phyloP scores from a whole-genome alignment of 2,888 invertebrate species.

The Germaria angustata region DNA sequence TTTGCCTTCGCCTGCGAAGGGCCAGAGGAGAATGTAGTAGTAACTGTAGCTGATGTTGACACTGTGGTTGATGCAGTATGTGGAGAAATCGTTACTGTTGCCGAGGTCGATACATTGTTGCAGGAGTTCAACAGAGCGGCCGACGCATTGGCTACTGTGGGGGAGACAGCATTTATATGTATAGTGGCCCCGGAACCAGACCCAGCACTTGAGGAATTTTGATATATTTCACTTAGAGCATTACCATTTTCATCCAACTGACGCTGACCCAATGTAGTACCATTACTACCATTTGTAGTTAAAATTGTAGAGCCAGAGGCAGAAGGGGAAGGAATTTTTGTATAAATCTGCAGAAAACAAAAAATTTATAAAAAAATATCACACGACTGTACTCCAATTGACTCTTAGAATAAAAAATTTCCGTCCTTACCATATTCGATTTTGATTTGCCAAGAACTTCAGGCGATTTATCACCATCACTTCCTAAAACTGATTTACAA shows the following conservation, averaged over 20 bases:
- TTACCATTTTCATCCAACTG: slow-evolving; percentile 91
- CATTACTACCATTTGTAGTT: slow-evolving; percentile 51
- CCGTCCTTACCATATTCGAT: slow-evolving; percentile 69
- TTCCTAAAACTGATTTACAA: slow-evolving; percentile 74
- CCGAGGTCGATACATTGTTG: slow-evolving; percentile 60
- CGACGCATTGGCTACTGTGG: slow-evolving; percentile 54
- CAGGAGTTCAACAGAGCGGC: slow-evolving; percentile 59
- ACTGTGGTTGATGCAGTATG: slow-evolving; percentile 81
- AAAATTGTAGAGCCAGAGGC: slow-evolving; percentile 53
- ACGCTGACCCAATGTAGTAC: slow-evolving; percentile 75
- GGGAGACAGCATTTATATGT: slow-evolving; percentile 60
- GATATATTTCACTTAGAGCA: slow-evolving; percentile 81
- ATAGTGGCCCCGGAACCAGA: slow-evolving; percentile 42
- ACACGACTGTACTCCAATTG: not conserved
- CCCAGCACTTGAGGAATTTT: slow-evolving; percentile 39
- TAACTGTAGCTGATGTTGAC: slow-evolving; percentile 78
- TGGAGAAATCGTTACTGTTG: slow-evolving; percentile 67
- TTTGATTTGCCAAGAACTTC: slow-evolving; percentile 69
- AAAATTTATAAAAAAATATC: not conserved
- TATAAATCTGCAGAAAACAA: slow-evolving; percentile 47
- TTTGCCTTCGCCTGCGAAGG: slow-evolving; percentile 83
- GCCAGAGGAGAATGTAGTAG: slow-evolving; percentile 77
- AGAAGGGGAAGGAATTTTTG: slow-evolving; percentile 60
- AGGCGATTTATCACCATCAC: slow-evolving; percentile 66
- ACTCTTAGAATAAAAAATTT: not conserved